Base-by-base conservation (phyloP, 2,113 vertebrate species). In the Jaculus jaculus region DNA sequence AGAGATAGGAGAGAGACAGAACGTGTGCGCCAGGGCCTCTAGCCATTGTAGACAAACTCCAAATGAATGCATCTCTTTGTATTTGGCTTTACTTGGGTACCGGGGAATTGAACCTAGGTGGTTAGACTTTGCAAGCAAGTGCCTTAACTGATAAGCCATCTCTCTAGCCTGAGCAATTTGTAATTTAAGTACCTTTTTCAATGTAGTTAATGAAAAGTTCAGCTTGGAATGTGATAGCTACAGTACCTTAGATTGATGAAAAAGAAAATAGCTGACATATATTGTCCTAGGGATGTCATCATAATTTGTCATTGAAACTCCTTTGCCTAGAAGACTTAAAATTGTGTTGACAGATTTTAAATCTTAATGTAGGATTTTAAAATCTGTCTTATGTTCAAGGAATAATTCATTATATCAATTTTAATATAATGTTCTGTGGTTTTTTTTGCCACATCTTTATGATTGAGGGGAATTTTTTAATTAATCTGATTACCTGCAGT, bases 151-250 rank as follows among this genome's bases (percentile, higher is more conserved):
- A n/a, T n/a, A n/a, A n/a, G n/a, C n/a, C n/a, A n/a, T n/a, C n/a
- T n/a, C n/a, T n/a, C n/a, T n/a, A n/a, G n/a, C n/a, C n/a, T n/a
- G 69, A 51, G 54, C 11, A 91, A 24, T 92, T 94, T 61, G 7
- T 75, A 84, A 80, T 37, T 75, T 90, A 37, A 69, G 63, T n/a
- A 94, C 81, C 8, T 84, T 42, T 92, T 96, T 87, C 69, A 60
- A 65, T 68, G 58, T 2, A 91, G 16, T 85, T 92, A 75, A 72
- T 86, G 32, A 89, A 68, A 94, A 65, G 54, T 75, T 87, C 79
- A 71, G 51, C 11, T 88, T 92, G 26, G 5, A 68, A n/a, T 92
- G 21, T 92, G 84, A 47, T 90, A 94, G 26, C 72, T 87, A 8
- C 8, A 65, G 11, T 81, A 81, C 15, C 75, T 92, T 0, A 78